Percentiles rank a stretch among this genome's conserved stretches.
Conservation (phyloP, 1,140 invertebrate genomes). For the Drosophila lowei region DNA sequence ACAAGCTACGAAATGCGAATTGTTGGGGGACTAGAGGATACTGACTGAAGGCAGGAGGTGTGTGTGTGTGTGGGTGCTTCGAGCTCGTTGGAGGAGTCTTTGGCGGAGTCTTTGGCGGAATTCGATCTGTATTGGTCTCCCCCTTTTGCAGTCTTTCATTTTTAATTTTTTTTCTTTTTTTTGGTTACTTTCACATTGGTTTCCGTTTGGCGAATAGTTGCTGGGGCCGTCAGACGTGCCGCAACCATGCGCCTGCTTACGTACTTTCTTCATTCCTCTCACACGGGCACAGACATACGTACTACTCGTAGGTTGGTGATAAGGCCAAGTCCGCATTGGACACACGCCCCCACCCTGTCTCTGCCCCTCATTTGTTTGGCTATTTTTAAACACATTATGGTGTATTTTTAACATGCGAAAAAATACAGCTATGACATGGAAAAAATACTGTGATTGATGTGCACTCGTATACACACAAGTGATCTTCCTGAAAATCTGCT, state of each 20-base stretch:
- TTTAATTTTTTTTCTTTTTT: conserved; percentile 5
- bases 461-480: not conserved
- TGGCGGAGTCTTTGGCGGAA: conserved; percentile 13
- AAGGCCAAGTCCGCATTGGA: conserved; percentile 68
- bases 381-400: too few relatives aligned
- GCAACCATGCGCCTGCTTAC: conserved; percentile 41
- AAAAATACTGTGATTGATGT: conserved; percentile 1
- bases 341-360: conserved; percentile 54
- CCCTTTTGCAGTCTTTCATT: conserved; percentile 2
- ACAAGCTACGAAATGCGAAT: conserved; percentile 6
- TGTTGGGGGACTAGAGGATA: conserved; percentile 10
- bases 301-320: conserved; percentile 36
- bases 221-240: conserved; percentile 44
- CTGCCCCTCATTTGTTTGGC: conserved; percentile 27
- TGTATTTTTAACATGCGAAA: conserved; percentile 1
- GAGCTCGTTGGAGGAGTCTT: conserved; percentile 12
- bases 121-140: conserved; percentile 1
- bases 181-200: conserved; percentile 48
- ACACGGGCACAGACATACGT: conserved; percentile 8
- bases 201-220: conserved; percentile 54
- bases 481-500: too few relatives aligned
- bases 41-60: not conserved
- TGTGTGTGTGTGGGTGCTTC: not conserved
- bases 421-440: conserved; percentile 43
- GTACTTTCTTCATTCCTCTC: conserved; percentile 49